These are phyloP conservation scores for Trichogramma pretiosum DNA, from an alignment of 1,140 invertebrate genomes.

Conservation along the genomic window DNA sequence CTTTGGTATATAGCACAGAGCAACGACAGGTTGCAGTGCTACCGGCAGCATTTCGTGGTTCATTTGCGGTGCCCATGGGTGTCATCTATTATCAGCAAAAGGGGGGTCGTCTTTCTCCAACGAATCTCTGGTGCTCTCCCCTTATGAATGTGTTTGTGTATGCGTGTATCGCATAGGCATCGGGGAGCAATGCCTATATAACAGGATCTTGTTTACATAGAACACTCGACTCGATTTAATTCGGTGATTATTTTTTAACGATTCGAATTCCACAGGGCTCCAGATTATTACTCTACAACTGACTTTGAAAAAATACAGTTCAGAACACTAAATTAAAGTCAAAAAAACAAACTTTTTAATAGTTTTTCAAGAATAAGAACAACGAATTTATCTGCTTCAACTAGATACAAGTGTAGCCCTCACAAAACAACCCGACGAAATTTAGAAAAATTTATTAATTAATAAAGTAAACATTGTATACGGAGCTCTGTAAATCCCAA, in stretches of 20 bases:
- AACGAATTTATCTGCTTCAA: too few relatives aligned
- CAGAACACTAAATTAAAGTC: too few relatives aligned
- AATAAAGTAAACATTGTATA: too few relatives aligned
- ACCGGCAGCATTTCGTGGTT: conserved; percentile 46
- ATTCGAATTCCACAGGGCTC: conserved; percentile 26
- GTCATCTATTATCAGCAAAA: conserved; percentile 43
- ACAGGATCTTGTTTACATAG: conserved; percentile 41
- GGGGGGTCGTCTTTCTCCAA: conserved; percentile 20
- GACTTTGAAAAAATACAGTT: too few relatives aligned
- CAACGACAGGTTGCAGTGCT: conserved; percentile 44
- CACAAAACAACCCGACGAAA: too few relatives aligned
- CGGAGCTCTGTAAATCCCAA: too few relatives aligned
- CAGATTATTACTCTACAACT: too few relatives aligned
- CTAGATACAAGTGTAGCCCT: too few relatives aligned
- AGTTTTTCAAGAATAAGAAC: too few relatives aligned
- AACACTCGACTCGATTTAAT: conserved; percentile 39
- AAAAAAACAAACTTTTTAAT: too few relatives aligned
- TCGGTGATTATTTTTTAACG: conserved; percentile 48
- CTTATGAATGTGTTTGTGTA: too few relatives aligned
- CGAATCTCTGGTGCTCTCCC: neutral
- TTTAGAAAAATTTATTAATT: too few relatives aligned
- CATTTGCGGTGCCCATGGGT: conserved; percentile 49
- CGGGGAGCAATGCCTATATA: conserved; percentile 14
- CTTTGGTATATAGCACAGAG: conserved; percentile 9
- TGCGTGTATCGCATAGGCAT: conserved; percentile 20